Evolutionary conservation across 1,140 invertebrate genomes (phyloP).

Genomic region (Drosophila tsacasi): DNA sequence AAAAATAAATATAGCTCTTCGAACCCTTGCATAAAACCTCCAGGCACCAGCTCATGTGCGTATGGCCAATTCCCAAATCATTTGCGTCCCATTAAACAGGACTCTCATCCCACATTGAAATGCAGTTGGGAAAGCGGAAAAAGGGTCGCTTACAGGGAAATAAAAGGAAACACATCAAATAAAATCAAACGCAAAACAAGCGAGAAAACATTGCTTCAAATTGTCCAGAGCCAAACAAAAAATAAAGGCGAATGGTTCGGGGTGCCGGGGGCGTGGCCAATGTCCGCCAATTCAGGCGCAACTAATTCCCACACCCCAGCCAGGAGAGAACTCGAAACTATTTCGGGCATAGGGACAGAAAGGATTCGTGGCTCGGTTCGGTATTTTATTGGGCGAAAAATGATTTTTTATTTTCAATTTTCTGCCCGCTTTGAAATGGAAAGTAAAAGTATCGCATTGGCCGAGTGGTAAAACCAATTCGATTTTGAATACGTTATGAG

Average conservation of each 20-base stretch:
- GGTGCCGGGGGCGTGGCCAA: slow-evolving; percentile 49
- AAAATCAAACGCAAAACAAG: slow-evolving; percentile 82
- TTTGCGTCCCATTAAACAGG: slow-evolving; percentile 64
- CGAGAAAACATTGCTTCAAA: slow-evolving; percentile 80
- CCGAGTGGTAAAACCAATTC: slow-evolving; percentile 73
- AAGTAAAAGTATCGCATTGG: slow-evolving; percentile 72
- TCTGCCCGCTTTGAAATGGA: slow-evolving; percentile 54
- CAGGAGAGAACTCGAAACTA: slow-evolving; percentile 32
- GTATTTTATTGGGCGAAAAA: slow-evolving; percentile 85
- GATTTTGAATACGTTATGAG: slow-evolving; percentile 83
- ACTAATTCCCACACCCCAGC: slow-evolving; percentile 65
- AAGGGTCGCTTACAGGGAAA: slow-evolving; percentile 49
- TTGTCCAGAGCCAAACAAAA: slow-evolving; percentile 61
- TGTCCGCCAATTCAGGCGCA: slow-evolving; percentile 80
- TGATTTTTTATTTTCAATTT: slow-evolving; percentile 85
- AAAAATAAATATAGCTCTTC: neutral
- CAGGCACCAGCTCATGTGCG: slow-evolving; percentile 2
- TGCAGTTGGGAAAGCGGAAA: slow-evolving; percentile 54
- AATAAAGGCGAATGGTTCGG: slow-evolving; percentile 23
- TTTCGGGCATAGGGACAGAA: slow-evolving; percentile 43
- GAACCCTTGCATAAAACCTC: slow-evolving; percentile 1
- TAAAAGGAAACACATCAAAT: slow-evolving; percentile 75
- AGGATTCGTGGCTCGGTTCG: slow-evolving; percentile 45
- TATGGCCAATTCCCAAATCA: slow-evolving; percentile 47
- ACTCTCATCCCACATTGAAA: slow-evolving; percentile 27